Base-by-base conservation (phyloP, 2,113 vertebrate species). In the Myrmophylax atrothorax region DNA sequence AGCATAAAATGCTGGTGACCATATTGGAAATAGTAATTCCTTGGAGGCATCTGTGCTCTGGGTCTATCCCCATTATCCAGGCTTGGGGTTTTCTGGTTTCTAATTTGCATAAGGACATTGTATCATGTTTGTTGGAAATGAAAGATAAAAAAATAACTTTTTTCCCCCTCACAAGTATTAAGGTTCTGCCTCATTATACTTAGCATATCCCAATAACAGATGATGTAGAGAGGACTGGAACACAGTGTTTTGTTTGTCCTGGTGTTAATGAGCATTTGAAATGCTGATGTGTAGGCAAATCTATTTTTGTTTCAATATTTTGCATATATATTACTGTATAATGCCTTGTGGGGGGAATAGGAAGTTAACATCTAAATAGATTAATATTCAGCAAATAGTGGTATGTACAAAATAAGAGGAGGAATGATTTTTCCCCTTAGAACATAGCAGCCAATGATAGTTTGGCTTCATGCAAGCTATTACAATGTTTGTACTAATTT, bases 261-360 rank as follows among this genome's bases (percentile, higher is more conserved):
- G 75, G 82, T 4, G 0, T 64, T 96, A 96, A 97, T 92, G 92
- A 96, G 90, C 3, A 0, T 77, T 95, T 90, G 93, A 91, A 93
- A 97, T 96, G 92, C 92, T 94, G 96, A 96, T 93, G 75, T 96
- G 92, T 67, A 60, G 82, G 93, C 76, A 88, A 94, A 96, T 88
- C 92, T 97, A 95, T 96, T 97, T 96, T 75, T 95, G 87, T 49
- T 95, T 94, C 77, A 78, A 88, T 93, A 88, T 95, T 97, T 97
- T 97, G 95, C 96, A 97, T 97, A 96, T 93, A 96, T 96, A 96
- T 97, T 96, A 70, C 92, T 56, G 63, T 90, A 80, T 83, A 91
- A 90, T 95, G 95, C 85, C 95, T 96, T 86, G 64, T 88, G 88
- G 80, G 75, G 91, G 66, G 53, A 92, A 92, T 59, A 90, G 28